A percentile compares a stretch with the other conserved stretches of the same genome.
Evolutionary conservation across 2,797 vertebrate species (phyloP).

Genomic region (Acipenser transmontanus): DNA sequence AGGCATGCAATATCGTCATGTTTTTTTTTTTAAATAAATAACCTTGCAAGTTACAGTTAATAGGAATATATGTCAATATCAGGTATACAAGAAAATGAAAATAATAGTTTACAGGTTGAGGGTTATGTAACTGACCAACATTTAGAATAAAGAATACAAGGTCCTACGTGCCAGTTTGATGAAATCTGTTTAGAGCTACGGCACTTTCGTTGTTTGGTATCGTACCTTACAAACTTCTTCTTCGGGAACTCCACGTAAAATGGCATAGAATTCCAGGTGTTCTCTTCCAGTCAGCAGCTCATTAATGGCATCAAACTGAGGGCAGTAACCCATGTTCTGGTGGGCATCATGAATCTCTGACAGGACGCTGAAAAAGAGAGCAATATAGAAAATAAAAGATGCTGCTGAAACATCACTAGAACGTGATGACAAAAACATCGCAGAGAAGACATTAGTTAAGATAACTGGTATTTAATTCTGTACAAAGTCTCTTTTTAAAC

Average conservation of each 20-base stretch:
- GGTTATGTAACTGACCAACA: neutral
- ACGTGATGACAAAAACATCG: neutral
- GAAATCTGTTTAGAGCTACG: neutral
- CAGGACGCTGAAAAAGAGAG: slow-evolving; percentile 49
- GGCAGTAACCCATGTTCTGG: slow-evolving; percentile 90
- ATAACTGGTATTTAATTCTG: slow-evolving; percentile 19
- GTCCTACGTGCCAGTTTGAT: neutral
- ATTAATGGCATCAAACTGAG: slow-evolving; percentile 92
- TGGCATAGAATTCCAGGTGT: slow-evolving; percentile 91
- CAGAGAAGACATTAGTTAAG: neutral
- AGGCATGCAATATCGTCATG: neutral
- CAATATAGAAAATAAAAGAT: neutral
- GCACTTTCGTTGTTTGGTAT: neutral
- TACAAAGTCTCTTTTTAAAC: slow-evolving; percentile 25
- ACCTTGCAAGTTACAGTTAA: neutral
- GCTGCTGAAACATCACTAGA: neutral
- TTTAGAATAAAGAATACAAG: slow-evolving; percentile 39
- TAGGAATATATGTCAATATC: neutral
- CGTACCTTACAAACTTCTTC: slow-evolving; percentile 71
- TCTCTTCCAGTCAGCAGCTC: slow-evolving; percentile 90
- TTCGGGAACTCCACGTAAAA: slow-evolving; percentile 87
- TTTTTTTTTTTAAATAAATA: no score
- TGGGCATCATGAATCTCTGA: slow-evolving; percentile 62
- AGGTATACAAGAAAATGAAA: neutral
- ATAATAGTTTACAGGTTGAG: neutral